A percentile compares a stretch with the other conserved stretches of the same genome.
phyloP scores from a whole-genome alignment of 1,140 invertebrate species.

The Argopecten irradians region DNA sequence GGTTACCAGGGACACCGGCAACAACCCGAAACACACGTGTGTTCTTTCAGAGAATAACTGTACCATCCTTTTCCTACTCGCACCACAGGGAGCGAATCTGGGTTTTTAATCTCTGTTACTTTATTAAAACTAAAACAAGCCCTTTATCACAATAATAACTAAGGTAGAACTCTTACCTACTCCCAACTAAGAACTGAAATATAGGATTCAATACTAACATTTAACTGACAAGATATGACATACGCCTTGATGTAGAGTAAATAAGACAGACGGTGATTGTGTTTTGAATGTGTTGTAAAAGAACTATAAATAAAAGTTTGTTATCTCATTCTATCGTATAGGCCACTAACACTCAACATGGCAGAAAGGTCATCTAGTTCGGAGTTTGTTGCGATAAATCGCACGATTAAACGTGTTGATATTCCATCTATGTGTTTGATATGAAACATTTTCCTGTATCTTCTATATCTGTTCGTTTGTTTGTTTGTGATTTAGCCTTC shows the following conservation, averaged over 20 bases:
- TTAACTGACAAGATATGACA: too few relatives aligned
- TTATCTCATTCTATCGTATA: neutral
- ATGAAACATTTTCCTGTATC: too few relatives aligned
- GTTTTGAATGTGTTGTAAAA: neutral
- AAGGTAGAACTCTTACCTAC: too few relatives aligned
- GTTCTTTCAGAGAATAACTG: neutral
- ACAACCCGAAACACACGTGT: neutral
- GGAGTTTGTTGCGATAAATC: neutral
- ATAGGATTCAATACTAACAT: neutral
- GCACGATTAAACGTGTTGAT: neutral
- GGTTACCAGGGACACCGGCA: constrained; percentile 19
- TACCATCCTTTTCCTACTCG: neutral
- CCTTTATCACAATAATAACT: neutral
- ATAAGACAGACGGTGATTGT: neutral
- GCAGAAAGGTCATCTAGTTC: too few relatives aligned
- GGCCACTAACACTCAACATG: too few relatives aligned
- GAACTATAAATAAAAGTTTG: neutral
- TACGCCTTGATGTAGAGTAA: neutral
- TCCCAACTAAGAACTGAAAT: neutral
- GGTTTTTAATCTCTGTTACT: neutral
- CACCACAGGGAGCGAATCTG: neutral
- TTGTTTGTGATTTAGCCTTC: too few relatives aligned
- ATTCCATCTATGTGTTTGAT: too few relatives aligned
- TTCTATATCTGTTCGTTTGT: too few relatives aligned
- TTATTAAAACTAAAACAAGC: neutral